Percentiles rank a stretch among this genome's conserved stretches.
Evolutionary conservation across 2,113 vertebrate genomes (phyloP).

Genomic region (Hippolais icterina): DNA sequence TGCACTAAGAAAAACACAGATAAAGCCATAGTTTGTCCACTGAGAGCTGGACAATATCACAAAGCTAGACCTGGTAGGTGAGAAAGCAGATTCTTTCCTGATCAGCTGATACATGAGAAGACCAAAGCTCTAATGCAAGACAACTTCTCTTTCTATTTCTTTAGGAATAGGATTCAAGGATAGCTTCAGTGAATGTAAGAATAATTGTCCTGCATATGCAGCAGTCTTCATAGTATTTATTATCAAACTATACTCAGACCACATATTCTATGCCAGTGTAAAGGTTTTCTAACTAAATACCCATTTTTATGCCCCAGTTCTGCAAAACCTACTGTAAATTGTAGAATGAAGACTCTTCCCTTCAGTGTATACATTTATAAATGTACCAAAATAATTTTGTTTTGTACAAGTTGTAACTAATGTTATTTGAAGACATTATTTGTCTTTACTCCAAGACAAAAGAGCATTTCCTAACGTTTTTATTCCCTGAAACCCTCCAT

Average conservation of each 20-base stretch:
- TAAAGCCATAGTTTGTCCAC: background rate
- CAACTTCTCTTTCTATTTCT: background rate
- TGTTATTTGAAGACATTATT: background rate
- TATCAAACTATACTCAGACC: background rate
- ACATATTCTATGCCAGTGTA: background rate
- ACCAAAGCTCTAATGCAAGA: background rate
- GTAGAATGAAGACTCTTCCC: background rate
- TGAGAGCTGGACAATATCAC: background rate
- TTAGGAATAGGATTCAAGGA: background rate
- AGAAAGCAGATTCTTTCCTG: background rate
- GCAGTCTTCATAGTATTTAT: background rate
- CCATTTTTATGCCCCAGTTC: background rate
- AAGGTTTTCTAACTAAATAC: background rate
- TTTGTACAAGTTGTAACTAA: background rate
- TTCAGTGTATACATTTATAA: background rate
- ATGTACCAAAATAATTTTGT: background rate
- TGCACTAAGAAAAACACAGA: background rate
- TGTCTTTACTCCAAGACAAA: background rate
- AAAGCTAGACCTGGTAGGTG: background rate
- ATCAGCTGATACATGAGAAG: rapidly evolving
- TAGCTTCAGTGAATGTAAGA: background rate
- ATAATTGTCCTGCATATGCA: background rate
- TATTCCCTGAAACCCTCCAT: background rate
- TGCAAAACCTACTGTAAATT: background rate
- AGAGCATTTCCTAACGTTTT: background rate